A percentile compares a stretch with the other conserved stretches of the same genome.
Conservation (phyloP, 2,888 invertebrate genomes). For the Thysanoteuthis rhombus region DNA sequence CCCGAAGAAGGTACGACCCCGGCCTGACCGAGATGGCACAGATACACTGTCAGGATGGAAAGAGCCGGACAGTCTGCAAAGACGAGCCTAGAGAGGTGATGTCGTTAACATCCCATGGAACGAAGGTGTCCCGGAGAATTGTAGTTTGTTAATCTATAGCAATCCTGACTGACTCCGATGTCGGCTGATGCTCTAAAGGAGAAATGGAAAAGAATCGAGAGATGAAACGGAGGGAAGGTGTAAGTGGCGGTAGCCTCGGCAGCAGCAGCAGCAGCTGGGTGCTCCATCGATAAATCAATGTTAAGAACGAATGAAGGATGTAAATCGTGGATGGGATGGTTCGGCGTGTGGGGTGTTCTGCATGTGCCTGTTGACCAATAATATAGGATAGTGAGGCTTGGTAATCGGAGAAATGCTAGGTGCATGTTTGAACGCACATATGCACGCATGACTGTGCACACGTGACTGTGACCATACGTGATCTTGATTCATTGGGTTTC, state of each 20-base stretch:
- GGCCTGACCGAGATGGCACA: too few species aligned
- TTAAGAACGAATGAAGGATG: not conserved
- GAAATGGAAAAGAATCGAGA: not conserved
- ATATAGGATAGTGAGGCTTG: not conserved
- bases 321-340: not conserved
- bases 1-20: too few species aligned
- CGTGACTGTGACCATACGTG: too few species aligned
- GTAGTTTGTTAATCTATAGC: too few species aligned
- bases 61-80: not conserved
- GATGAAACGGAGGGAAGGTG: not conserved
- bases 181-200: too few species aligned
- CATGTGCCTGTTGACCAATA: not conserved
- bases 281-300: not conserved
- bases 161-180: too few species aligned
- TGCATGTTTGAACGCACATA: not conserved
- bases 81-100: not conserved
- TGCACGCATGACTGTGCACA: not conserved
- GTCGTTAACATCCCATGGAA: not conserved
- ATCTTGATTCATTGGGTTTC: too few species aligned
- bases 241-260: not conserved
- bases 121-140: too few species aligned
- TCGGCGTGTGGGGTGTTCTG: not conserved
- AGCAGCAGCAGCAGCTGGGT: not conserved
- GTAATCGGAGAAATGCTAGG: not conserved
- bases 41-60: too few species aligned